These are phyloP conservation scores for Ennomos fuscantarius DNA, from an alignment of 2,888 invertebrate species.

Conservation along the genomic window DNA sequence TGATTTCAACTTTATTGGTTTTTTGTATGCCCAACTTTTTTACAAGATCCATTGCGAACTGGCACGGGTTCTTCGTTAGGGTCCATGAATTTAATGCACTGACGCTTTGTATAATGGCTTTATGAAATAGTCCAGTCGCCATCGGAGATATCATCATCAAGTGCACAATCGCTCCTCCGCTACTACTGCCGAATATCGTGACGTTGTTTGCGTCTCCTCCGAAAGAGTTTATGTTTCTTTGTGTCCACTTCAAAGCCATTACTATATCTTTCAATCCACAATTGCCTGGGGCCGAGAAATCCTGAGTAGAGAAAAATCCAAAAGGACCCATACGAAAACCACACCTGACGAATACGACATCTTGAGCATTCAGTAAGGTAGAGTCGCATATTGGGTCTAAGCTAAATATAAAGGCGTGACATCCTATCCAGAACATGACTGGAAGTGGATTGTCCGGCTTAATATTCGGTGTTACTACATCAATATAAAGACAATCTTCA, in stretches of 20 bases:
- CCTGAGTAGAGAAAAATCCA: constrained; percentile 74
- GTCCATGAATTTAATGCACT: constrained; percentile 74
- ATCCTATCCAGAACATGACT: constrained; percentile 82
- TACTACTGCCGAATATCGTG: constrained; percentile 76
- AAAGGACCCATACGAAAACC: constrained; percentile 76
- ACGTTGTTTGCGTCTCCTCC: constrained; percentile 78
- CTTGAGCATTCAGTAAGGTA: constrained; percentile 60
- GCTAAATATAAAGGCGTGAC: constrained; percentile 58
- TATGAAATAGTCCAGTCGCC: constrained; percentile 76
- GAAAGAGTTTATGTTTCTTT: constrained; percentile 69
- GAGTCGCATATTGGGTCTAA: constrained; percentile 67
- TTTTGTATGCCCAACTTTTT: constrained; percentile 60
- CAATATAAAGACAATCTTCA: constrained; percentile 78
- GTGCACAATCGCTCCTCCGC: constrained; percentile 77
- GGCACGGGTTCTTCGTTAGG: constrained; percentile 64
- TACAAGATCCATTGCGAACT: constrained; percentile 58
- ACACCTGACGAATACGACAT: constrained; percentile 72
- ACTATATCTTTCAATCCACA: constrained; percentile 76
- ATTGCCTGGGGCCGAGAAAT: constrained; percentile 75
- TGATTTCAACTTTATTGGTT: constrained; percentile 57
- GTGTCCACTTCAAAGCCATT: constrained; percentile 76
- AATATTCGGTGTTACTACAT: constrained; percentile 64
- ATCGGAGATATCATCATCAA: constrained; percentile 78
- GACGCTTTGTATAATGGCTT: constrained; percentile 75
- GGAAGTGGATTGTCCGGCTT: constrained; percentile 66